Evolutionary conservation across 2,888 invertebrate species (phyloP).

Genomic region (Nomada fucata): DNA sequence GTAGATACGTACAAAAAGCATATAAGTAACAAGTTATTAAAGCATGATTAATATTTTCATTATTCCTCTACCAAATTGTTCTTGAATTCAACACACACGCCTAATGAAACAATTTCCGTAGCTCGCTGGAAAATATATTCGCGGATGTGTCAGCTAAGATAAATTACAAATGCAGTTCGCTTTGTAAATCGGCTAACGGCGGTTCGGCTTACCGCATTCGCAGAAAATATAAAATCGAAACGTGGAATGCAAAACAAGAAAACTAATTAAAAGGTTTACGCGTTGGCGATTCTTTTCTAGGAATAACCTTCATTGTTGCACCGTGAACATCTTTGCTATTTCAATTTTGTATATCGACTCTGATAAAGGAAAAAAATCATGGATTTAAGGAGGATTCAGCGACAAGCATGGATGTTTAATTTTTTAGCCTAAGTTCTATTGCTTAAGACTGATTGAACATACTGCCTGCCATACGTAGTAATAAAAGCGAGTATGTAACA

Average conservation of each 20-base stretch:
- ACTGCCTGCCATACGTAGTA: too few relatives aligned
- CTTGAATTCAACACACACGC: neutral
- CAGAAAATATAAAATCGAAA: neutral
- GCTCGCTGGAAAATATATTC: neutral
- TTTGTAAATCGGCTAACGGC: neutral
- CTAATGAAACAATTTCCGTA: neutral
- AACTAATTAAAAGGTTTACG: constrained; percentile 21
- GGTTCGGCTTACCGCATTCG: neutral
- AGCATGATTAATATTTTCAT: neutral
- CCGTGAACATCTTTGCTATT: constrained; percentile 11
- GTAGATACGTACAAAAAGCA: neutral
- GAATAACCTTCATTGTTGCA: neutral
- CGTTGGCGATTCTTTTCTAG: neutral
- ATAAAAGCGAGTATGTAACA: too few relatives aligned
- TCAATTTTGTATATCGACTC: neutral
- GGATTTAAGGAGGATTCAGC: neutral
- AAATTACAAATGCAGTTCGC: neutral
- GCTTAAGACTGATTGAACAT: too few relatives aligned
- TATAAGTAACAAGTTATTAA: neutral
- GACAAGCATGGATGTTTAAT: neutral
- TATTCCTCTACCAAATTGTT: neutral
- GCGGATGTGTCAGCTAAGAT: neutral
- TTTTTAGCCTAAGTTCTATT: neutral
- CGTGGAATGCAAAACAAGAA: neutral
- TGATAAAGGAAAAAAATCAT: neutral